Percentiles rank a stretch among this genome's conserved stretches.
Conservation (phyloP, 2,888 invertebrate species). For the Halictus quadricinctus region DNA sequence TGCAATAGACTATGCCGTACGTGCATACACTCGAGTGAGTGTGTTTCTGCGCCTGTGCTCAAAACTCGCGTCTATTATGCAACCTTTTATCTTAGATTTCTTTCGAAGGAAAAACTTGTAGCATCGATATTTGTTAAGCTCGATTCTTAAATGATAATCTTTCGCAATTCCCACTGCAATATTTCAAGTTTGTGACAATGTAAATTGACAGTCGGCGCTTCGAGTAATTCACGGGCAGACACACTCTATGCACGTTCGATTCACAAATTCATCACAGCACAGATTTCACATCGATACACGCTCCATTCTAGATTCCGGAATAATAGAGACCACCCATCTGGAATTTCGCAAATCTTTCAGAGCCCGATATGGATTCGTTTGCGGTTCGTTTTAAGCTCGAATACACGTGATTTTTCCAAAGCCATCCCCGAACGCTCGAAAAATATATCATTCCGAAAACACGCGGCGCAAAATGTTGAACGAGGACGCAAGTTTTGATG, state of each 20-base stretch:
- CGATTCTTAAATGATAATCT: neutral
- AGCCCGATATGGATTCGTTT: neutral
- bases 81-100: no score
- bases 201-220: neutral
- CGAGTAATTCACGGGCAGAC: neutral
- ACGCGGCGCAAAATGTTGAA: neutral
- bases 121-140: neutral
- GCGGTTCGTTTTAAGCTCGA: neutral
- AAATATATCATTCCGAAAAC: neutral
- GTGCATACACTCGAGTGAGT: neutral
- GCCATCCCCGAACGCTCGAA: neutral
- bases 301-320: neutral
- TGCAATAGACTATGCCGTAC: neutral
- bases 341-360: neutral
- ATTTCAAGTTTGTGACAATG: neutral
- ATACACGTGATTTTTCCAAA: neutral
- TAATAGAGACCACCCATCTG: neutral
- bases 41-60: neutral
- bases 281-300: neutral
- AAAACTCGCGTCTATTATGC: no score
- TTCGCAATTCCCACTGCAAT: neutral
- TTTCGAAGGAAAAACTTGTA: no score
- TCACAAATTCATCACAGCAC: neutral
- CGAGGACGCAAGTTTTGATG: neutral
- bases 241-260: neutral